phyloP scores from a whole-genome alignment of 2,888 invertebrate species.

The Hypselothyrea guttata region DNA sequence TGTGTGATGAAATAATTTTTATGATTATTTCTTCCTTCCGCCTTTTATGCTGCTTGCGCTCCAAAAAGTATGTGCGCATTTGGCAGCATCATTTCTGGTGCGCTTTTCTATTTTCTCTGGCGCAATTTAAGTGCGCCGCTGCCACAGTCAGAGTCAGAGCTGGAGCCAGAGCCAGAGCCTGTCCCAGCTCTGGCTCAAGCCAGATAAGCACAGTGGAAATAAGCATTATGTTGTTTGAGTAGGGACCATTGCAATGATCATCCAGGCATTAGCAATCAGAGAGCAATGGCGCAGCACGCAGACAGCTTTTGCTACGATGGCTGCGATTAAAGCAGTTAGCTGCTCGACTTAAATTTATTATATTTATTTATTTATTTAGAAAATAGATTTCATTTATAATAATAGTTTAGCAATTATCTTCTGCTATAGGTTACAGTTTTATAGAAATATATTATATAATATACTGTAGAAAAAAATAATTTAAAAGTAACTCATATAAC shows the following conservation, averaged over 20 bases:
- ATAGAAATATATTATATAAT: too few species aligned
- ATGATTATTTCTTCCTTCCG: constrained; percentile 81
- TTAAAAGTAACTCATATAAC: too few species aligned
- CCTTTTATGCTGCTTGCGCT: constrained; percentile 44
- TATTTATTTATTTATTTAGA: too few species aligned
- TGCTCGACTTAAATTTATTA: too few species aligned
- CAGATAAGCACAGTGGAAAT: constrained; percentile 75
- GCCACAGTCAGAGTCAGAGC: constrained; percentile 15
- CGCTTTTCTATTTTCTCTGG: constrained; percentile 62
- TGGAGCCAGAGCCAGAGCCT: constrained; percentile 18
- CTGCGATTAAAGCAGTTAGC: too few species aligned
- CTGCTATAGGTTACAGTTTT: too few species aligned
- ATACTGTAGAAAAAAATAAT: too few species aligned
- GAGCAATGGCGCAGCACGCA: constrained; percentile 21
- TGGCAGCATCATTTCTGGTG: constrained; percentile 52
- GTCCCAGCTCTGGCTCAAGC: constrained; percentile 34
- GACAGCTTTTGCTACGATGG: too few species aligned
- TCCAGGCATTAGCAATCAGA: constrained; percentile 40
- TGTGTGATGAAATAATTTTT: constrained; percentile 78
- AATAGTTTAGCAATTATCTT: too few species aligned
- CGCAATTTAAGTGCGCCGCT: constrained; percentile 62
- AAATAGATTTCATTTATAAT: too few species aligned
- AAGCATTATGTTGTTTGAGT: constrained; percentile 58
- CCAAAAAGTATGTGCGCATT: constrained; percentile 65
- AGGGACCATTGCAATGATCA: constrained; percentile 56